phyloP scores from a whole-genome alignment of 1,140 invertebrate species.

The Nixonia krombeini region DNA sequence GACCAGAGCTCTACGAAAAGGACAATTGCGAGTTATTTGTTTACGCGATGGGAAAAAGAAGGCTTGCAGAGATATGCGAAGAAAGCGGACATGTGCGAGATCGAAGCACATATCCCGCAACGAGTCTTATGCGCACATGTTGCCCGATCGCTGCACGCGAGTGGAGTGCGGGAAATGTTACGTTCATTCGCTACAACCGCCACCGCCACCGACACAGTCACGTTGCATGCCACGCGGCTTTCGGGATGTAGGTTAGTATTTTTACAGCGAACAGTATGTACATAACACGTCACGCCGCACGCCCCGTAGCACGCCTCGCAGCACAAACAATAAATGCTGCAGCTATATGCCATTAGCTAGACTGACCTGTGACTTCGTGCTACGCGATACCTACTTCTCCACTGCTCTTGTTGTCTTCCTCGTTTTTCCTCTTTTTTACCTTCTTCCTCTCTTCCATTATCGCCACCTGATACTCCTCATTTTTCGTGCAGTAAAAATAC shows the following conservation, averaged over 20 bases:
- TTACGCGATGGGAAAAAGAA: neutral
- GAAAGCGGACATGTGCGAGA: constrained; percentile 13
- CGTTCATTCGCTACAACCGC: too few species aligned
- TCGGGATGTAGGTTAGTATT: constrained; percentile 64
- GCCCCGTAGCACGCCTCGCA: too few species aligned
- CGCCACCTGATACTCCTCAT: too few species aligned
- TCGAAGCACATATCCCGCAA: constrained; percentile 22
- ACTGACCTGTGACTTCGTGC: neutral
- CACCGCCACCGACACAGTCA: constrained; percentile 52
- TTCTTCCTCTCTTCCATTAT: too few species aligned
- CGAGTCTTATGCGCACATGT: too few species aligned
- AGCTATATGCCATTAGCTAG: neutral
- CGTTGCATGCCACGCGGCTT: constrained; percentile 67
- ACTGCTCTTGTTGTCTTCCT: neutral
- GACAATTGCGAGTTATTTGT: neutral
- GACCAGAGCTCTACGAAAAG: neutral
- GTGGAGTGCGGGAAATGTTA: constrained; percentile 20
- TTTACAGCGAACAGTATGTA: constrained; percentile 45
- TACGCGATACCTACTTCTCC: too few species aligned
- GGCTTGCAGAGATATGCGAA: neutral
- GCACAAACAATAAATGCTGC: constrained; percentile 10
- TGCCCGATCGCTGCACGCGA: too few species aligned
- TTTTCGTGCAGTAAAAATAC: too few species aligned
- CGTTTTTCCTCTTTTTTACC: neutral
- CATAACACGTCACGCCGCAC: constrained; percentile 17